A percentile compares a stretch with the other conserved stretches of the same genome.
Evolutionary conservation across 2,797 vertebrate species (phyloP).

Genomic region (Spinibarbus caldwelli): DNA sequence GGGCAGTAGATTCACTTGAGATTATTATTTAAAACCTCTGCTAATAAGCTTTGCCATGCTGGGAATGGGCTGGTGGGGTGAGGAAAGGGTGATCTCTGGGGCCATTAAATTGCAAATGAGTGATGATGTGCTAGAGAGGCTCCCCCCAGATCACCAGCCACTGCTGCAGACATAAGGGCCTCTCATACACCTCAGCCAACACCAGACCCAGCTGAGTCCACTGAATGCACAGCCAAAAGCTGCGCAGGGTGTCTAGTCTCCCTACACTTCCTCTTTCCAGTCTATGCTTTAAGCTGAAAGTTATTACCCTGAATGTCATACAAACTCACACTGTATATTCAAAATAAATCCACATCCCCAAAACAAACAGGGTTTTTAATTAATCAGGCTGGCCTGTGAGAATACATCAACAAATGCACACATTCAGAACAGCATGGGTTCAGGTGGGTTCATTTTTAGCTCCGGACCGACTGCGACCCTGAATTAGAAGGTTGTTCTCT

Average conservation of each 20-base stretch:
- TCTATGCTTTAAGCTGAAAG: conserved; percentile 12
- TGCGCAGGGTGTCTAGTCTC: conserved; percentile 46
- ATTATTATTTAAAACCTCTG: conserved; percentile 79
- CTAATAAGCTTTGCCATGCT: conserved; percentile 78
- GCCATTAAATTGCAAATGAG: conserved; percentile 84
- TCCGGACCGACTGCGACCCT: conserved; percentile 15
- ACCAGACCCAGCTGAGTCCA: conserved; percentile 72
- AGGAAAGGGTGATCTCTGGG: conserved; percentile 74
- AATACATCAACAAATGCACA: conserved; percentile 13
- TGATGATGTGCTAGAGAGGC: conserved; percentile 79
- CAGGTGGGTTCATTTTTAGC: conserved; percentile 38
- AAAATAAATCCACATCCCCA: conserved; percentile 29
- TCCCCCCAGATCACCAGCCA: conserved; percentile 74
- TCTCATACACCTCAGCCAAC: conserved; percentile 61
- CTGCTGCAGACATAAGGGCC: conserved; percentile 66
- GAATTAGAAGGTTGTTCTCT: conserved; percentile 74
- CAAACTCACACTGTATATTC: conserved; percentile 28
- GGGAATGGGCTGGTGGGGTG: conserved; percentile 72
- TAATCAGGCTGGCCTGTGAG: conserved; percentile 35
- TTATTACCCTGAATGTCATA: conserved; percentile 39
- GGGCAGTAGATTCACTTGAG: conserved; percentile 67
- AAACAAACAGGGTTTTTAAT: conserved; percentile 52
- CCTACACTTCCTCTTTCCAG: not conserved
- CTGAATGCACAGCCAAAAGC: conserved; percentile 59
- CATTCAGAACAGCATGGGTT: conserved; percentile 11